These are phyloP conservation scores for Ephestia elutella DNA, from an alignment of 1,140 invertebrate species.

Conservation along the genomic window DNA sequence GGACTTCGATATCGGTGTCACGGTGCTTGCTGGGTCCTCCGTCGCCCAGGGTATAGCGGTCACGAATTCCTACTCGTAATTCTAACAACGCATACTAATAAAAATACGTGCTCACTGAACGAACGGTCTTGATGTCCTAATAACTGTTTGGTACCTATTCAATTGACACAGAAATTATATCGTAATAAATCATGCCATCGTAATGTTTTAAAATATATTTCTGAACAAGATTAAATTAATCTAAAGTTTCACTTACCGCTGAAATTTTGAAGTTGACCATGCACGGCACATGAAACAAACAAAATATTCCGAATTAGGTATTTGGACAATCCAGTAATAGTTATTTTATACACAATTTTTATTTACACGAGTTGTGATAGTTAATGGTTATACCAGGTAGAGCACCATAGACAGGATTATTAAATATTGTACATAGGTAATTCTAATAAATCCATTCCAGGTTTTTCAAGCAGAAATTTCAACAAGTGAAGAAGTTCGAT, in stretches of 20 bases:
- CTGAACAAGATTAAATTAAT: too few relatives aligned
- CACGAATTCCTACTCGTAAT: conserved; percentile 72
- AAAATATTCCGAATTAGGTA: conserved; percentile 27
- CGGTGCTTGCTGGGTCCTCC: conserved; percentile 36
- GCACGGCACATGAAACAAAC: conserved; percentile 65
- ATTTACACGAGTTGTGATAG: too few relatives aligned
- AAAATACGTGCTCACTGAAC: conserved; percentile 52
- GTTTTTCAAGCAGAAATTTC: not conserved
- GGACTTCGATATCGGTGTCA: conserved; percentile 61
- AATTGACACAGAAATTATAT: not conserved
- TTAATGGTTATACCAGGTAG: too few relatives aligned
- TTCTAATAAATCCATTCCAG: not conserved
- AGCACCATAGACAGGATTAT: too few relatives aligned
- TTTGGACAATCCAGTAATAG: not conserved
- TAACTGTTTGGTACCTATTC: conserved; percentile 26
- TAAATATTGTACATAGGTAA: not conserved
- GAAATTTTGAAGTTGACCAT: conserved; percentile 15
- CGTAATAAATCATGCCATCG: not conserved
- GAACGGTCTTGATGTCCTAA: conserved; percentile 63
- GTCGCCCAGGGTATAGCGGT: conserved; percentile 61
- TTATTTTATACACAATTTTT: not conserved
- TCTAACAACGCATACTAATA: conserved; percentile 58
- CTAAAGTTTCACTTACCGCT: conserved; percentile 55
- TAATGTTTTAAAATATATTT: too few relatives aligned
- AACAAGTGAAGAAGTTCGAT: not conserved